These are phyloP conservation scores for Mus spicilegus DNA, from an alignment of 2,113 vertebrate genomes.

Conservation along the genomic window DNA sequence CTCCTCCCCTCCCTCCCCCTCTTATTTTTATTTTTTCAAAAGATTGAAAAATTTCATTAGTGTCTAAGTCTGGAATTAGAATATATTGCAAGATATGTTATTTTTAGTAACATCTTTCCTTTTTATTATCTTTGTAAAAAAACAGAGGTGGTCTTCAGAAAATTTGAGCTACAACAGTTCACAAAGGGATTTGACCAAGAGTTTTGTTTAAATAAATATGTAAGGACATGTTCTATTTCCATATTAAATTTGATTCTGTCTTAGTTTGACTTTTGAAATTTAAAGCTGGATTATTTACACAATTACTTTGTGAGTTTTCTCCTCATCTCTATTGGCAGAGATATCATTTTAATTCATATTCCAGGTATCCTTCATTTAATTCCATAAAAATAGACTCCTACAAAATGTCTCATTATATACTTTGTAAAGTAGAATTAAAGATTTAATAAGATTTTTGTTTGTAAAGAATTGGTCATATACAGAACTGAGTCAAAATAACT, in stretches of 20 bases:
- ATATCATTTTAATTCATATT: neutral
- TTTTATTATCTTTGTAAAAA: neutral
- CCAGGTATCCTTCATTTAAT: neutral
- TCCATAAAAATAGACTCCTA: neutral
- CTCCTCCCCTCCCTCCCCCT: neutral
- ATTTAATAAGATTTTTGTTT: neutral
- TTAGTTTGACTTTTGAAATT: neutral
- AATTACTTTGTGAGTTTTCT: neutral
- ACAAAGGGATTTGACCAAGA: neutral
- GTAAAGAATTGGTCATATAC: neutral
- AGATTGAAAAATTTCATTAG: neutral
- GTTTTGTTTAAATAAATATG: neutral
- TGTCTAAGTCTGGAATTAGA: neutral
- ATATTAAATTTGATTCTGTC: neutral
- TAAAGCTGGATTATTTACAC: neutral
- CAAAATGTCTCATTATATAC: slow-evolving; percentile 29
- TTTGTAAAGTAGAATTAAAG: neutral
- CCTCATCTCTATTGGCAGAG: neutral
- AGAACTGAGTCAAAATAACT: neutral
- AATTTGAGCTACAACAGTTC: neutral
- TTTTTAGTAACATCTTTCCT: neutral
- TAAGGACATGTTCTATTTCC: neutral
- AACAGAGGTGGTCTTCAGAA: neutral
- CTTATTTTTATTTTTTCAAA: neutral
- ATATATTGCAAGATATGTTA: neutral